These are phyloP conservation scores for Eptesicus fuscus DNA, from an alignment of 2,113 vertebrate species.

Conservation along the genomic window DNA sequence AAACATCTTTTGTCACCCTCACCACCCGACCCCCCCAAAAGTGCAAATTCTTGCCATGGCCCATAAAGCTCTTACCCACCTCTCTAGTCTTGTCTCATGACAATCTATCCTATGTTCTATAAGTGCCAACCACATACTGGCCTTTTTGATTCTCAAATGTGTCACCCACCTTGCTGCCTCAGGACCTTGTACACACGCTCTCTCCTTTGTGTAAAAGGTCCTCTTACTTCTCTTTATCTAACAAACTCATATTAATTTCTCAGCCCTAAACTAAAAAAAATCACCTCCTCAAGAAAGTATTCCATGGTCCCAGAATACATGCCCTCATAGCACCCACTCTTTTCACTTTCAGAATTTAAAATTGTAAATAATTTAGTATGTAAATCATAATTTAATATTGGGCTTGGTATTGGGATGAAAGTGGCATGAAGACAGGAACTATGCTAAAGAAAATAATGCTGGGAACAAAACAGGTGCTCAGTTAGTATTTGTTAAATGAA, in stretches of 20 bases:
- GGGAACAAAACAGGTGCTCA: background rate
- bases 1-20: constrained; percentile 38
- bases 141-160: background rate
- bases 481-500: background rate
- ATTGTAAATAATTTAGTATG: background rate
- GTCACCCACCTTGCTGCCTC: background rate
- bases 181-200: background rate
- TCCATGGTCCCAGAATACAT: background rate
- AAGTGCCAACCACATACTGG: background rate
- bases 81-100: background rate
- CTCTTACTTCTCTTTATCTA: constrained; percentile 9
- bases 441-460: background rate
- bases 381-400: background rate
- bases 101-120: background rate
- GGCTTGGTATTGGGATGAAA: background rate
- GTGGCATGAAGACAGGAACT: background rate
- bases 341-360: background rate
- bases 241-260: background rate
- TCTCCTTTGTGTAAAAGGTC: background rate
- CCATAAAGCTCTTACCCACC: background rate
- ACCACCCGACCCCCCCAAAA: too few species aligned
- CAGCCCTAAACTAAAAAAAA: background rate
- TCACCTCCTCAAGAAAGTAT: background rate
- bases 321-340: background rate
- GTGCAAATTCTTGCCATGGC: background rate